These are phyloP conservation scores for Drosophila subquinaria DNA, from an alignment of 2,888 invertebrate genomes.

Conservation along the genomic window DNA sequence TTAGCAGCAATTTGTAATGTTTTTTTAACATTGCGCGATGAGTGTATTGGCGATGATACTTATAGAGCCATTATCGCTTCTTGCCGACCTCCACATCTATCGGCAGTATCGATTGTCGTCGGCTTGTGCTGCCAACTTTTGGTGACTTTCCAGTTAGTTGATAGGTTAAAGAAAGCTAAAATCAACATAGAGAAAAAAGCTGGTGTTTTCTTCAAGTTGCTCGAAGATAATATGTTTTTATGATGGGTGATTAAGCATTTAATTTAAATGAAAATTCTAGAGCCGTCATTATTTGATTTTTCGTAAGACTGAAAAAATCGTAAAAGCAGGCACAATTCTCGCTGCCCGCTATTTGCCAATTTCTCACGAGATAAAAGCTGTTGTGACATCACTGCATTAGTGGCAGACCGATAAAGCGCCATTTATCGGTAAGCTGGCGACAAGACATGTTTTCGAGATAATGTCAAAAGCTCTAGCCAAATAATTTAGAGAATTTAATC, in stretches of 20 bases:
- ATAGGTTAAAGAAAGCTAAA: too few relatives aligned
- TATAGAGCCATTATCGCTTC: not conserved
- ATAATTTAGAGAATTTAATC: not conserved
- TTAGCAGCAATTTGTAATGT: constrained; percentile 70
- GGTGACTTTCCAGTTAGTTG: too few relatives aligned
- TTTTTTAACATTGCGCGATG: constrained; percentile 65
- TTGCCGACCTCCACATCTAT: constrained; percentile 1
- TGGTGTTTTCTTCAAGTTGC: too few relatives aligned
- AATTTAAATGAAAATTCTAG: too few relatives aligned
- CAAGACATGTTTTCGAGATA: not conserved
- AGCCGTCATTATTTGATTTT: too few relatives aligned
- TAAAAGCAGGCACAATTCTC: too few relatives aligned
- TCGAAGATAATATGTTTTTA: too few relatives aligned
- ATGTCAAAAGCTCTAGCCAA: not conserved
- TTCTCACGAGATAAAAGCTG: too few relatives aligned
- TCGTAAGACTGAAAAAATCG: too few relatives aligned
- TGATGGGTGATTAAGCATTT: too few relatives aligned
- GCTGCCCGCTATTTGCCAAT: too few relatives aligned
- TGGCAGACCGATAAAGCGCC: not conserved
- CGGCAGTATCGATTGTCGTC: constrained; percentile 1
- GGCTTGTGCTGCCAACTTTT: not conserved
- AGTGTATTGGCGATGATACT: constrained; percentile 1
- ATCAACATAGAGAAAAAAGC: too few relatives aligned
- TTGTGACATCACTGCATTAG: not conserved
- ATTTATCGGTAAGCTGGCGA: not conserved